These are phyloP conservation scores for Luehdorfia chinensis DNA, from an alignment of 1,140 invertebrate species.

Conservation along the genomic window DNA sequence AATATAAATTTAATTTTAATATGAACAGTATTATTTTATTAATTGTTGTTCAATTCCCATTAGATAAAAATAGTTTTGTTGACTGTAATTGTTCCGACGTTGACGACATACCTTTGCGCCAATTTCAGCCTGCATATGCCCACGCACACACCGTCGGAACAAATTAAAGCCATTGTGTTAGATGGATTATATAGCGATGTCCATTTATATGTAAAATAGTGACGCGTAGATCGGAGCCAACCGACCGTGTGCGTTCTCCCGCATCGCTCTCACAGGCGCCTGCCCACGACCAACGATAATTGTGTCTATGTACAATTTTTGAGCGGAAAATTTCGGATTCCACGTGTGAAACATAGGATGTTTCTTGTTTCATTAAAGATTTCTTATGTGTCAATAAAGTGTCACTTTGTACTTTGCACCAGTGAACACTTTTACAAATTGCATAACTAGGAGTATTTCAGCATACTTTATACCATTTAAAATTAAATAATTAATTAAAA, in stretches of 20 bases:
- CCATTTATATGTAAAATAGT: constrained; percentile 76
- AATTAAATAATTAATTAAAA: no score
- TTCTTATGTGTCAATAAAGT: no score
- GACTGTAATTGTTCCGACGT: constrained; percentile 19
- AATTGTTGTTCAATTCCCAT: no score
- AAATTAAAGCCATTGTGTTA: constrained; percentile 72
- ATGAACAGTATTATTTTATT: no score
- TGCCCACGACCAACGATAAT: constrained; percentile 17
- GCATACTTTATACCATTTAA: no score
- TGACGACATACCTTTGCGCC: constrained; percentile 25
- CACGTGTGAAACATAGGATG: no score
- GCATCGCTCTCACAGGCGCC: constrained; percentile 30
- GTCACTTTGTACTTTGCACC: no score
- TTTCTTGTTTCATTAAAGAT: no score
- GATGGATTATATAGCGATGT: constrained; percentile 65
- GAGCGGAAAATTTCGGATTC: neutral
- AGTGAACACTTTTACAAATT: no score
- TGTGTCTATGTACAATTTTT: constrained; percentile 8
- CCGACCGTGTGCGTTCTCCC: constrained; percentile 40
- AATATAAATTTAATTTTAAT: no score
- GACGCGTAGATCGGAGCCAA: constrained; percentile 58
- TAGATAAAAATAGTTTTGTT: no score
- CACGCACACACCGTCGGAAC: constrained; percentile 46
- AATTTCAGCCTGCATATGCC: constrained; percentile 56
- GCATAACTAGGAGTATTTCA: no score